These are phyloP conservation scores for Channallabes apus DNA, from an alignment of 2,797 vertebrate genomes.

Conservation along the genomic window DNA sequence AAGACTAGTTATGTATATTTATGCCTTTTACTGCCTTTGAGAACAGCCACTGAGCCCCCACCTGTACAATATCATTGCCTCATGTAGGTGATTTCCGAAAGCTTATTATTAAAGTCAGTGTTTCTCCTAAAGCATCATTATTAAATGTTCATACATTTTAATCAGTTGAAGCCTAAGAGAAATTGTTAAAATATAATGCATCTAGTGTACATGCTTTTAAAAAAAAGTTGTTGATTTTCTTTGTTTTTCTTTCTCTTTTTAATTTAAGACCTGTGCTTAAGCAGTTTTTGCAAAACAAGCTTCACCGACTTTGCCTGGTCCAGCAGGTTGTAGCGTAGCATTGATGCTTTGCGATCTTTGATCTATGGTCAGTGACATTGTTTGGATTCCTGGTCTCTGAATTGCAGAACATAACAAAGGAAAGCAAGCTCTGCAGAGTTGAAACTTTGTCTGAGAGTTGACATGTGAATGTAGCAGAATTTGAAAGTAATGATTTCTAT, in stretches of 20 bases:
- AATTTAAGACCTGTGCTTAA: not conserved
- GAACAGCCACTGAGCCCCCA: conserved; percentile 42
- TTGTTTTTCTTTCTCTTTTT: conserved; percentile 5
- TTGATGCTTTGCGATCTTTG: conserved; percentile 14
- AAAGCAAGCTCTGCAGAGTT: not conserved
- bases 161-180: conserved; percentile 43
- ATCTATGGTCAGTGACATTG: conserved; percentile 8
- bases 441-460: not conserved
- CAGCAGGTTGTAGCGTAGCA: not conserved
- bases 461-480: conserved; percentile 15
- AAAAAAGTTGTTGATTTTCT: not conserved
- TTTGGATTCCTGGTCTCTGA: conserved; percentile 18
- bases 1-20: conserved; percentile 54
- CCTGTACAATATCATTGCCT: conserved; percentile 65
- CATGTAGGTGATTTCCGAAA: conserved; percentile 65
- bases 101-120: conserved; percentile 63
- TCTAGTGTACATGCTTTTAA: conserved; percentile 50
- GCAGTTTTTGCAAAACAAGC: conserved; percentile 21
- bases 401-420: conserved; percentile 2
- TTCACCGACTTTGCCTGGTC: conserved; percentile 1
- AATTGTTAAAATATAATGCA: conserved; percentile 48
- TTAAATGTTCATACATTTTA: conserved; percentile 43
- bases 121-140: conserved; percentile 57
- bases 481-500: conserved; percentile 39
- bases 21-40: conserved; percentile 47